Base-by-base conservation (phyloP, 2,888 invertebrate species). In the Neoaliturus tenellus region DNA sequence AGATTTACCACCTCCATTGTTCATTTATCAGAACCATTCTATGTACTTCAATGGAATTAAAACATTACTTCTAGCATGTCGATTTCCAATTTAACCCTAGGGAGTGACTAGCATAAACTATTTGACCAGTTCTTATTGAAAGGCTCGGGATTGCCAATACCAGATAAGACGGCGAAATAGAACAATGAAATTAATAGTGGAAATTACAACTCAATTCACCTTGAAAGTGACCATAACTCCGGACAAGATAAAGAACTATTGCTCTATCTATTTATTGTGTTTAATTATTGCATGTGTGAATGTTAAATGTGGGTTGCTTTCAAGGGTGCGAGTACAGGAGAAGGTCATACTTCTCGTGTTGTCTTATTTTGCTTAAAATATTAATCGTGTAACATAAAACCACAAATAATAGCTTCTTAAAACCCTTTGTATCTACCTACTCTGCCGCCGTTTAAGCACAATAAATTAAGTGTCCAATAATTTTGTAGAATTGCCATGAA, bases 181-280 rank as follows among this genome's bases (percentile, higher is more conserved):
- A 75, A 75, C 73, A 75, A 75, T 75, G 44, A 35, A 75, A 75
- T 75, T 75, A 75, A 75, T 75, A 28, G 44, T 75, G 14, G 44
- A 75, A 44, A 75, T 44, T 44, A 75, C 73, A 75, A 44, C 73
- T 75, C 73, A 75, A 75, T 75, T 75, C 41, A 44, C 73, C 73
- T 75, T 75, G 73, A 75, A 75, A 75, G 73, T 75, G 23, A 28
- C 44, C 44, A 75, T 44, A 44, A 75, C 73, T 69, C 69, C 35
- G 39, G 31, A 35, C 2, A 39, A 69, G 69, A 69, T 69, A 69
- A 39, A 69, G 69, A 69, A 39, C 69, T 35, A 39, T 69, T 39
- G 33, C 67, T 20, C 69, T 39, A 69, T 69, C 35, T 69, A 69
- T 69, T 69, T 69, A 39, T 69, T 69, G 69, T 69, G n/a, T 69